Evolutionary conservation across 2,888 invertebrate species (phyloP), one percentile per base, ranked within the genome.

Genomic region (Herminia tarsipennalis): DNA sequence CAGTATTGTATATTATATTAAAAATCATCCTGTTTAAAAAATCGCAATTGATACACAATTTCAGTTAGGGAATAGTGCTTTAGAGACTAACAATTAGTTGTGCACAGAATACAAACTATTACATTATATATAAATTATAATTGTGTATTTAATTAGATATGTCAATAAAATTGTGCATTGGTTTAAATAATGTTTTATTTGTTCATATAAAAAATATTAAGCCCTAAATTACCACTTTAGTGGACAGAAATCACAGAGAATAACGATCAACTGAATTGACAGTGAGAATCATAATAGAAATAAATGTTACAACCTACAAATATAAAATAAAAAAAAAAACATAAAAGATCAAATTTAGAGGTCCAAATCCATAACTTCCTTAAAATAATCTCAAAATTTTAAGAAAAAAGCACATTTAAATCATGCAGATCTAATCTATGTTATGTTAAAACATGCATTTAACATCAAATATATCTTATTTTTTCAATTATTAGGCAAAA

Each of bases 31-130:
- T n/a, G n/a, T n/a, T n/a, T n/a, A n/a, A n/a, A n/a, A n/a, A n/a
- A n/a, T n/a, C n/a, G n/a, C 73, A 70, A 83, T 88, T 84, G 72
- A 84, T 88, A 88, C 88, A 89, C 89, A 89, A 89, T 89, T 89
- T 76, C 86, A 86, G 86, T 86, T 80, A 73, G 38, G 56, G 55
- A 60, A 43, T 52, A 58, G 34, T 40, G 50, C 54, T 62, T 68
- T 49, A 55, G 36, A 50, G 51, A 73, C 66, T 73, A 70, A 70
- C 68, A 53, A 56, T 54, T 72, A 66, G 53, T 50, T 70, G 54
- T 56, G 57, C 66, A 73, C 62, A 49, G 56, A 65, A 62, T 54
- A 49, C 60, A 47, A n/a, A n/a, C n/a, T n/a, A n/a, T n/a, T n/a
- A n/a, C 51, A 38, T 38, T 45, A 42, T 42, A 67, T 83, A 78